phyloP scores from a whole-genome alignment of 2,888 invertebrate genomes.

The Pemphredon lugubris region DNA sequence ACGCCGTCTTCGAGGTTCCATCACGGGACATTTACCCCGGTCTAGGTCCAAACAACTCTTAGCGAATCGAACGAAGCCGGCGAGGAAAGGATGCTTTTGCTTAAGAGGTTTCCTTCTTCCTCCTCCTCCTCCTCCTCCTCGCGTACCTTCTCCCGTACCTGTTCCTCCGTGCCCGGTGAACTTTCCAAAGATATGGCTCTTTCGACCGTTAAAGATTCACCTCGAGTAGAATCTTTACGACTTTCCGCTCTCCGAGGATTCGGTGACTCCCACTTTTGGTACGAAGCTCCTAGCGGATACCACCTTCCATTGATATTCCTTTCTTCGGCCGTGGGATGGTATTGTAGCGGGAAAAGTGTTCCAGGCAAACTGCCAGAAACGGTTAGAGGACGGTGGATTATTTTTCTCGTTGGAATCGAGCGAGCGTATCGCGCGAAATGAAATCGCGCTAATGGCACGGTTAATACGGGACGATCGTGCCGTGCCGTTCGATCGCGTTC shows the following conservation, averaged over 20 bases:
- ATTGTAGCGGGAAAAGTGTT: not conserved
- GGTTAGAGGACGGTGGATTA: constrained; percentile 13
- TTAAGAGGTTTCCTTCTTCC: not conserved
- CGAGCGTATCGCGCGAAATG: no score
- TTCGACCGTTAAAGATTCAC: constrained; percentile 1
- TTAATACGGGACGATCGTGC: not conserved
- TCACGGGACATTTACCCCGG: constrained; percentile 37
- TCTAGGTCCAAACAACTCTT: constrained; percentile 25
- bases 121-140: not conserved
- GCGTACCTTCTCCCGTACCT: not conserved
- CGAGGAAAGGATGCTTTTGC: not conserved
- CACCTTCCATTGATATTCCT: constrained; percentile 12
- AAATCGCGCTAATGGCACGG: constrained; percentile 1
- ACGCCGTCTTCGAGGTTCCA: constrained; percentile 24
- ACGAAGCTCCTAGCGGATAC: not conserved
- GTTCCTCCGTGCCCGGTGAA: not conserved
- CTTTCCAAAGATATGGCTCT: not conserved
- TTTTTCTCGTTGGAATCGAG: constrained; percentile 5
- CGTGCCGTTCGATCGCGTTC: not conserved
- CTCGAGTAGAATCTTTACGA: constrained; percentile 24
- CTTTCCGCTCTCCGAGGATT: not conserved
- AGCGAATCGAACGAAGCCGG: constrained; percentile 7
- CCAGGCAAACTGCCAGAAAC: constrained; percentile 1
- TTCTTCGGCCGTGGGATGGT: not conserved
- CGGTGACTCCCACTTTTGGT: not conserved